Conservation (phyloP, 2,797 vertebrate genomes). For the Mus minutoides region DNA sequence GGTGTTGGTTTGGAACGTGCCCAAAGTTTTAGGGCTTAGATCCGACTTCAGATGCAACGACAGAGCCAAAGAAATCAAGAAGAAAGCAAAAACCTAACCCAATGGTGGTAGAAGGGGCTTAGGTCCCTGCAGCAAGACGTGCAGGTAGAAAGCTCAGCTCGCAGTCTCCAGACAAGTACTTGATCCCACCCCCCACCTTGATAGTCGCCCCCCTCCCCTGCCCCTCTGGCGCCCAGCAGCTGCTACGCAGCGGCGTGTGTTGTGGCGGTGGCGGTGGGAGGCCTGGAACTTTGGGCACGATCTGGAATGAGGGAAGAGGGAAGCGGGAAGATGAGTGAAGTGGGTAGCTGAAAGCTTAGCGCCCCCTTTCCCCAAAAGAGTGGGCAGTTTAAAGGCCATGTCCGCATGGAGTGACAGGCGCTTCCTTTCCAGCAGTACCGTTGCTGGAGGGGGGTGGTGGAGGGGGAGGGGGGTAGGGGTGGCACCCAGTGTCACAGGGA, state of each 20-base stretch:
- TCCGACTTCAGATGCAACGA: not conserved
- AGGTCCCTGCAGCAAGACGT: not conserved
- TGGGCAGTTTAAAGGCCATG: not conserved
- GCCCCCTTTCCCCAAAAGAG: constrained; percentile 15
- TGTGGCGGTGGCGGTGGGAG: not conserved
- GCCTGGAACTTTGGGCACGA: not conserved
- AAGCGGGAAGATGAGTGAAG: not conserved
- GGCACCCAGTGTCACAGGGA: not conserved
- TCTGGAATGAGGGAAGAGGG: not conserved
- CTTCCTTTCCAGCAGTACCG: not conserved
- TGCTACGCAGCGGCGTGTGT: rapidly evolving
- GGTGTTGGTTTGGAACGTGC: not conserved
- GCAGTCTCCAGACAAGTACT: not conserved
- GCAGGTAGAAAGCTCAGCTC: not conserved
- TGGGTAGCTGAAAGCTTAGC: constrained; percentile 10
- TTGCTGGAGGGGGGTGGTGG: not conserved
- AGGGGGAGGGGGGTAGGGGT: rapidly evolving
- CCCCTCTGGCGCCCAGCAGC: not conserved
- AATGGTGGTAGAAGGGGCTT: not conserved
- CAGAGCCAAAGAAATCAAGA: not conserved
- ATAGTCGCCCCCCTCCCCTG: no score
- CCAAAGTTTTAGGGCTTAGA: not conserved
- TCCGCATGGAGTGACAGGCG: rapidly evolving
- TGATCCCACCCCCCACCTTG: no score
- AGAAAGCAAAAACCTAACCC: not conserved